phyloP scores from a whole-genome alignment of 2,113 vertebrate species.

The Pachycephala philippinensis region DNA sequence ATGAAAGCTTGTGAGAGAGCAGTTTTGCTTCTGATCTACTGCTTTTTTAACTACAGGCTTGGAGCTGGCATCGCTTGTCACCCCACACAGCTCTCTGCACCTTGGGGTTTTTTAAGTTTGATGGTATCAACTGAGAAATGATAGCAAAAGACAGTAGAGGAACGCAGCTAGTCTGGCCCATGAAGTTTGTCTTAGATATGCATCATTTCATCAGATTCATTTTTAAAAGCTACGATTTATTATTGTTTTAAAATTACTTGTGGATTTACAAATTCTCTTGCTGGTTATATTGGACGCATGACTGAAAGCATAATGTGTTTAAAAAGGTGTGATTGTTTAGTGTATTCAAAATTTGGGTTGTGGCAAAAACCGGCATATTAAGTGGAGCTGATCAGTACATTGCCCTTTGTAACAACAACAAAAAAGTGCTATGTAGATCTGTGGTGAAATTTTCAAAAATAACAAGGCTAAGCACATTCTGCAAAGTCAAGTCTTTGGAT shows the following conservation, averaged over 20 bases:
- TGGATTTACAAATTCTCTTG: neutral
- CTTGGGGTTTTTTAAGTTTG: neutral
- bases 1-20: neutral
- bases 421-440: neutral
- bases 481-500: neutral
- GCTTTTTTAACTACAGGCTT: neutral
- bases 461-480: neutral
- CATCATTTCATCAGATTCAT: accelerated
- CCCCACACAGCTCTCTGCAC: neutral
- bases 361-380: neutral
- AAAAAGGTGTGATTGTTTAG: neutral
- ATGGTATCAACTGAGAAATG: neutral
- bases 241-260: neutral
- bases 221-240: neutral
- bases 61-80: neutral
- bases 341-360: neutral
- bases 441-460: neutral
- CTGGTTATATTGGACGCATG: neutral
- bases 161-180: neutral
- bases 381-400: neutral
- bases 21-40: neutral
- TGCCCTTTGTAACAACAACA: neutral
- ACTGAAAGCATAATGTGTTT: neutral
- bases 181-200: neutral
- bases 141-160: neutral